Conservation (phyloP, 2,888 invertebrate genomes). For the Pristionchus maxplancki region DNA sequence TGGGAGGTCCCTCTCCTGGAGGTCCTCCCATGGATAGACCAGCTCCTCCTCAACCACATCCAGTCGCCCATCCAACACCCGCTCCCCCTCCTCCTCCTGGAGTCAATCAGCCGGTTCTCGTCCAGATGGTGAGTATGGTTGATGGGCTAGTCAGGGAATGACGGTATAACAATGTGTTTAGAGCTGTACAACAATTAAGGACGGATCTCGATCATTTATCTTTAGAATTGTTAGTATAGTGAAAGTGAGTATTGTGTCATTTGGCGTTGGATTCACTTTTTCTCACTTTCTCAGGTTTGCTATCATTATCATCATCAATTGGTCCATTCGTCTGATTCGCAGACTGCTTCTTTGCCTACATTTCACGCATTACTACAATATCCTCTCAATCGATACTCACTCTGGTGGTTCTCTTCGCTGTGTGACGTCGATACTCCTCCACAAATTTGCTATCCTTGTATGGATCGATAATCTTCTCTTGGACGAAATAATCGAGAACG, state of each 20-base stretch:
- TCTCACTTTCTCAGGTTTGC: background rate
- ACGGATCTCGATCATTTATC: background rate
- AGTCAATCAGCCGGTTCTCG: constrained; percentile 41
- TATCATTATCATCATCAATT: background rate
- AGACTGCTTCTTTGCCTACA: background rate
- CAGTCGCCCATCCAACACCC: background rate
- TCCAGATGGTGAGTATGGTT: constrained; percentile 26
- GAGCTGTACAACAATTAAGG: too few species aligned
- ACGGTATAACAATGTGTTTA: background rate
- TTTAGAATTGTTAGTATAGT: background rate
- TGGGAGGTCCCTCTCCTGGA: background rate
- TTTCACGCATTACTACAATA: background rate
- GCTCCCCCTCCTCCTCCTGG: constrained; percentile 25
- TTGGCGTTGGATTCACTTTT: background rate
- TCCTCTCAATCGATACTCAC: constrained; percentile 10
- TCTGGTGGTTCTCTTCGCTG: background rate
- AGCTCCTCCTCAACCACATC: constrained; percentile 21
- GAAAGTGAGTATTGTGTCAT: background rate
- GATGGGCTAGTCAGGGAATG: too few species aligned
- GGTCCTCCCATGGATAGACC: constrained; percentile 8
- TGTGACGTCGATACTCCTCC: background rate
- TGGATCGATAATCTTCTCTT: background rate
- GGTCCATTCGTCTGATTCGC: background rate
- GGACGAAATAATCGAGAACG: constrained; percentile 8
- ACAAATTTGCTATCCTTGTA: constrained; percentile 11